phyloP scores from a whole-genome alignment of 2,113 vertebrate genomes.

The Tamias sibiricus region DNA sequence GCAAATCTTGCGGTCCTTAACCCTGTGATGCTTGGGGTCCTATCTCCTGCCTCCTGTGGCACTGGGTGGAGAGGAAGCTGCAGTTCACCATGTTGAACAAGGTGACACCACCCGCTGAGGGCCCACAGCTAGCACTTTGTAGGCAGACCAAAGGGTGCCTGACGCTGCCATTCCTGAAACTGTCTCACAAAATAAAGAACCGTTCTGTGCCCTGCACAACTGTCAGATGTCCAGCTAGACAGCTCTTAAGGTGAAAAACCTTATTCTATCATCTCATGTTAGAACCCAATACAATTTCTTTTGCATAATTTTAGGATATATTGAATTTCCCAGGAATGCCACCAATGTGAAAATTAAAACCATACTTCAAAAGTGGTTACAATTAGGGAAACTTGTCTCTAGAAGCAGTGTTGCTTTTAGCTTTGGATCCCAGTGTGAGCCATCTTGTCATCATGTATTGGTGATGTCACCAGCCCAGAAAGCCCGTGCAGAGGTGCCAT shows the following conservation, averaged over 20 bases:
- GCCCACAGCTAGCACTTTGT: neutral
- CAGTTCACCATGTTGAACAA: neutral
- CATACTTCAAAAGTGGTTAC: neutral
- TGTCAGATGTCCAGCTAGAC: neutral
- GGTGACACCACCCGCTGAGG: too few species aligned
- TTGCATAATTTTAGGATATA: neutral
- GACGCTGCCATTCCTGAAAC: neutral
- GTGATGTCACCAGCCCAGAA: neutral
- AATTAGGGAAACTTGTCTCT: neutral
- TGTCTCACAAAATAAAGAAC: neutral
- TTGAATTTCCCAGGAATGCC: neutral
- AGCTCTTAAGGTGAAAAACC: neutral
- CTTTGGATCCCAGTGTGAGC: neutral
- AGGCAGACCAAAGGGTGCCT: neutral
- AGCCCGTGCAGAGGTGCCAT: fast-evolving
- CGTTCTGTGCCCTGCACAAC: too few species aligned
- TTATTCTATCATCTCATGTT: neutral
- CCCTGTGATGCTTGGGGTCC: neutral
- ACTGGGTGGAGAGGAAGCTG: neutral
- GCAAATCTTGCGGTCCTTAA: neutral
- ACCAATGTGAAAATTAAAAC: neutral
- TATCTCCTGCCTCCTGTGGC: neutral
- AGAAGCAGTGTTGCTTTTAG: neutral
- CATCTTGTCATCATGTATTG: fast-evolving
- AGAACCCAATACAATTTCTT: neutral